Conservation (phyloP, 2,797 vertebrate species). For the Lagodon rhomboides region DNA sequence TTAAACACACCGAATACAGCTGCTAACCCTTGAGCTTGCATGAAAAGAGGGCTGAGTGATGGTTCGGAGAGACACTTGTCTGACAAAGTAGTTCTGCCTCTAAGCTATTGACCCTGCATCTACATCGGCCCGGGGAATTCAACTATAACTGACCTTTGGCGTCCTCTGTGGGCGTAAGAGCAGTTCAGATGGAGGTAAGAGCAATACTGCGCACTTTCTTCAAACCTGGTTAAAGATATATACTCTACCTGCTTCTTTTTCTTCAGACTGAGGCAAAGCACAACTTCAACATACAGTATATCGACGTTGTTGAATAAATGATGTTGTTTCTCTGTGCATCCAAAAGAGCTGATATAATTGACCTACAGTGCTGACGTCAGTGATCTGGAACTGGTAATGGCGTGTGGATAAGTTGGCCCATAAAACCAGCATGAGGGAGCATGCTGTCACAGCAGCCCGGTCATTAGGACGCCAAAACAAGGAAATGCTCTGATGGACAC, state of each 20-base stretch:
- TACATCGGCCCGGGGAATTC: slow-evolving; percentile 13
- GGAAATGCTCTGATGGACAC: slow-evolving; percentile 74
- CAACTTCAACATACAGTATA: not conserved
- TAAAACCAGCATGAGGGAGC: slow-evolving; percentile 68
- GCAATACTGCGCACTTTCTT: slow-evolving; percentile 14
- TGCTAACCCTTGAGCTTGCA: not conserved
- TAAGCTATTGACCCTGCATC: slow-evolving; percentile 27
- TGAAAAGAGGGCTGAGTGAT: not conserved
- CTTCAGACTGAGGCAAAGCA: slow-evolving; percentile 2
- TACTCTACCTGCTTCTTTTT: not conserved
- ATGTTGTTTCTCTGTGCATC: slow-evolving; percentile 43
- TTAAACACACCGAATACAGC: not conserved
- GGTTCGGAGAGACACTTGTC: not conserved
- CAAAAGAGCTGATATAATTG: slow-evolving; percentile 60
- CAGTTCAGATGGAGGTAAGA: slow-evolving; percentile 18
- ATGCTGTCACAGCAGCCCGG: slow-evolving; percentile 62
- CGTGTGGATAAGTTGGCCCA: slow-evolving; percentile 65
- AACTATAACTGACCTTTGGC: slow-evolving; percentile 31
- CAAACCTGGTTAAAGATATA: slow-evolving; percentile 20
- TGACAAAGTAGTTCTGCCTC: not conserved
- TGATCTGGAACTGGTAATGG: slow-evolving; percentile 74
- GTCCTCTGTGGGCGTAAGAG: slow-evolving; percentile 12
- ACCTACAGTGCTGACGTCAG: slow-evolving; percentile 61
- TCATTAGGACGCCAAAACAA: slow-evolving; percentile 74
- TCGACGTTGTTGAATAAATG: slow-evolving; percentile 38